A percentile compares a stretch with the other conserved stretches of the same genome.
These are phyloP conservation scores for Thomomys bottae DNA, from an alignment of 2,113 vertebrate genomes.

Conservation along the genomic window DNA sequence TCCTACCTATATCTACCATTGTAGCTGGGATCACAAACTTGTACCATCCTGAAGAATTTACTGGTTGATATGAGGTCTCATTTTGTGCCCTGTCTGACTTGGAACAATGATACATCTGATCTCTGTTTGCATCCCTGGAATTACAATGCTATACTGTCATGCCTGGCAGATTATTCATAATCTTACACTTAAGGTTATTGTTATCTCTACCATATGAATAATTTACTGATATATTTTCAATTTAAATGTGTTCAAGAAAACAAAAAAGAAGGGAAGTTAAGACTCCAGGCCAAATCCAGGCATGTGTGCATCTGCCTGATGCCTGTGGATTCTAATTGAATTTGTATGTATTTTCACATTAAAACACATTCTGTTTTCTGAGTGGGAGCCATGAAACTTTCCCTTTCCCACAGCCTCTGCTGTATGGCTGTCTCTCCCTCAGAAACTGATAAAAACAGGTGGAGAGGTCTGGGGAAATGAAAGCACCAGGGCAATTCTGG, in stretches of 20 bases:
- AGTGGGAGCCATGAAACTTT: not conserved
- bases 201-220: conserved; percentile 20
- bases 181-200: not conserved
- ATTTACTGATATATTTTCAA: not conserved
- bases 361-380: conserved; percentile 38
- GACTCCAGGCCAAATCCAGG: not conserved
- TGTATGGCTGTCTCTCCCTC: not conserved
- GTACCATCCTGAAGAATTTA: no score
- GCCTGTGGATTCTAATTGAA: not conserved
- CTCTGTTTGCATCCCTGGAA: no score
- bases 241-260: not conserved
- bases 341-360: conserved; percentile 23
- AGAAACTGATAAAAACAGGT: not conserved
- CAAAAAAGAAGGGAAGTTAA: conserved; percentile 21
- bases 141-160: no score
- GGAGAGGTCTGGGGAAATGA: not conserved
- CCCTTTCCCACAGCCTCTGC: not conserved
- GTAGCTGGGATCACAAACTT: no score
- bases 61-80: no score
- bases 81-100: no score
- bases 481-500: not conserved
- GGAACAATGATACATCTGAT: no score
- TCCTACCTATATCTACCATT: no score
- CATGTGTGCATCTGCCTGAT: not conserved
- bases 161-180: no score